Conservation (phyloP, 2,797 vertebrate species). For the Liparis tanakae region DNA sequence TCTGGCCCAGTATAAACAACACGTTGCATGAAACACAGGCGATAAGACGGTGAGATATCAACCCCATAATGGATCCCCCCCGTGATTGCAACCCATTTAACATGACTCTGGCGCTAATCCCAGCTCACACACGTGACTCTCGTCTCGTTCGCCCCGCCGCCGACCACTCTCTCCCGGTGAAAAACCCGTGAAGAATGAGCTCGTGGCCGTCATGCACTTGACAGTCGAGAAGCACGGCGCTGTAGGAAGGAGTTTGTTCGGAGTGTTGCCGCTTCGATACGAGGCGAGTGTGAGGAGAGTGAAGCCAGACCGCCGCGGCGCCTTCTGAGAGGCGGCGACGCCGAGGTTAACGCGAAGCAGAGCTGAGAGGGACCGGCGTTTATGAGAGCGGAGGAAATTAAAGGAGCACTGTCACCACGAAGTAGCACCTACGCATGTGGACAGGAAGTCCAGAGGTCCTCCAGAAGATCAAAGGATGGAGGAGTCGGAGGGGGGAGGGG, state of each 20-base stretch:
- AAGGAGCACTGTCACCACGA: constrained; percentile 2
- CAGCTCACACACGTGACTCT: constrained; percentile 1
- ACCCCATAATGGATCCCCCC: neutral
- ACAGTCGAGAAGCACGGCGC: neutral
- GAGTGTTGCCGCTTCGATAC: constrained; percentile 46
- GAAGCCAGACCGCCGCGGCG: constrained; percentile 46
- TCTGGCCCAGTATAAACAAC: neutral
- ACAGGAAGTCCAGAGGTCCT: constrained; percentile 36
- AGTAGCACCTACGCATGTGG: constrained; percentile 33
- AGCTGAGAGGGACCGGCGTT: neutral
- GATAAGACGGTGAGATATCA: neutral
- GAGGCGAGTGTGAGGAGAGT: constrained; percentile 63
- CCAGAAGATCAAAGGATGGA: constrained; percentile 48
- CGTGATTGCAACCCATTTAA: neutral
- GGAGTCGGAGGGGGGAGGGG: constrained; percentile 22
- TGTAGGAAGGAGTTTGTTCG: constrained; percentile 25
- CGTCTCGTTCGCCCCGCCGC: neutral
- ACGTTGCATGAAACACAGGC: constrained; percentile 2
- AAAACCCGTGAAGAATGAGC: constrained; percentile 12
- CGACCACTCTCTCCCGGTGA: neutral
- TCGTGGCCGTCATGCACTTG: neutral
- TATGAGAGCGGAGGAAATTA: constrained; percentile 35
- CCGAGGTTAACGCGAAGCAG: constrained; percentile 26
- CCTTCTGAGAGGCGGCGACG: constrained; percentile 27
- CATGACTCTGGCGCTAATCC: constrained; percentile 17